Evolutionary conservation across 2,797 vertebrate genomes (phyloP), one percentile per base, ranked within the genome.

Genomic region (Betta splendens): DNA sequence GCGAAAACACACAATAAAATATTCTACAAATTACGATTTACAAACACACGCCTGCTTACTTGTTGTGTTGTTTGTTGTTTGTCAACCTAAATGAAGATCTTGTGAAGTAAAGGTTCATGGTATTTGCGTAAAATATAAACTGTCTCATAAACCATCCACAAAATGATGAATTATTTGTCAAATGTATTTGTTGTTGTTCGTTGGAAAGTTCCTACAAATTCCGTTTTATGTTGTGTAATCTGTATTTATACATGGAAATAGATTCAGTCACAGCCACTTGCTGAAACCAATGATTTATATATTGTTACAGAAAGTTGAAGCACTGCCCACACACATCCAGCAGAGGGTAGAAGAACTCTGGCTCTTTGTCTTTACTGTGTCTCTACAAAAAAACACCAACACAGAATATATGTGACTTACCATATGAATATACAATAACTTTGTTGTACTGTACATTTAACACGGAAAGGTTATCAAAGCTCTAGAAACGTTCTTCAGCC

Each of bases 311-410:
- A 9, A 29, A 28, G 6, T 15, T 11, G 20, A 11, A 31, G 62
- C 48, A 58, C 31, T 59, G 4, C 15, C 26, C 4, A 0, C 3
- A 3, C 8, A 2, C 35, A 9, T 25, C 79, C 89, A 87, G 67
- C 69, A 90, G 87, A 60, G 62, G 80, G 85, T 13, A 62, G 7
- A 13, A 85, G 29, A 73, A 38, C 50, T 23, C 72, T 45, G 17
- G n/a, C n/a, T n/a, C n/a, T n/a, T n/a, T n/a, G n/a, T n/a, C n/a
- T n/a, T n/a, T n/a, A n/a, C n/a, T n/a, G n/a, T n/a, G n/a, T n/a
- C n/a, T n/a, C n/a, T n/a, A n/a, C 36, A 1, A 52, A 5, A 32
- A 18, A 12, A 46, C 5, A 52, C 23, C n/a, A n/a, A n/a, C n/a
- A n/a, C n/a, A n/a, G n/a, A n/a, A n/a, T n/a, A n/a, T n/a, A n/a